A percentile compares a stretch with the other conserved stretches of the same genome.
Evolutionary conservation across 2,797 vertebrate genomes (phyloP).

Genomic region (Adelosebastes latens): DNA sequence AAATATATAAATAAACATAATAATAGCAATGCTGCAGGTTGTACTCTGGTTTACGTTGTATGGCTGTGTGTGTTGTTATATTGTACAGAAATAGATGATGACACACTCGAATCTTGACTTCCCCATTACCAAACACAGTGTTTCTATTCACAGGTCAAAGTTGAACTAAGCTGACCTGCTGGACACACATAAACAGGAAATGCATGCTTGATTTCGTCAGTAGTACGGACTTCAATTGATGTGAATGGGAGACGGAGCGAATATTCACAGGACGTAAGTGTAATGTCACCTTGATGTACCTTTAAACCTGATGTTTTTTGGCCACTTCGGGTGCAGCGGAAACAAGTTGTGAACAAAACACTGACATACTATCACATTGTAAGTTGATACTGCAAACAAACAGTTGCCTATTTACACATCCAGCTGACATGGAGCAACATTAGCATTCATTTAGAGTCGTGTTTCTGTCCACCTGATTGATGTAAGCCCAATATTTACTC

Average conservation of each 20-base stretch:
- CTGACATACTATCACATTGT: background rate
- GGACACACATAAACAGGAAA: background rate
- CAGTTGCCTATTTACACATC: background rate
- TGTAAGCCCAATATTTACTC: background rate
- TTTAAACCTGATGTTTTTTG: background rate
- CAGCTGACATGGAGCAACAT: background rate
- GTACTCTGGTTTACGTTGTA: background rate
- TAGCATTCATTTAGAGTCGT: background rate
- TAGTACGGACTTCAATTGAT: background rate
- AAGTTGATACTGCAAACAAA: background rate
- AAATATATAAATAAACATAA: background rate
- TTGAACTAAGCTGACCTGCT: background rate
- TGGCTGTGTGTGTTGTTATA: too few species aligned
- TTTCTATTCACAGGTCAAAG: background rate
- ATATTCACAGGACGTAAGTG: background rate
- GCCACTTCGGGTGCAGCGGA: background rate
- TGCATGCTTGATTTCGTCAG: background rate
- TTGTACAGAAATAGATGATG: background rate
- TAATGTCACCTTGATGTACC: background rate
- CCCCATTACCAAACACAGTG: background rate
- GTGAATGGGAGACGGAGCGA: background rate
- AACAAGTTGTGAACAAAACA: background rate
- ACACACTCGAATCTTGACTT: background rate
- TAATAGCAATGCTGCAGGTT: too few species aligned
- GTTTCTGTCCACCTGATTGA: background rate